Evolutionary conservation across 2,888 invertebrate species (phyloP).

Genomic region (Campoplex nolae): DNA sequence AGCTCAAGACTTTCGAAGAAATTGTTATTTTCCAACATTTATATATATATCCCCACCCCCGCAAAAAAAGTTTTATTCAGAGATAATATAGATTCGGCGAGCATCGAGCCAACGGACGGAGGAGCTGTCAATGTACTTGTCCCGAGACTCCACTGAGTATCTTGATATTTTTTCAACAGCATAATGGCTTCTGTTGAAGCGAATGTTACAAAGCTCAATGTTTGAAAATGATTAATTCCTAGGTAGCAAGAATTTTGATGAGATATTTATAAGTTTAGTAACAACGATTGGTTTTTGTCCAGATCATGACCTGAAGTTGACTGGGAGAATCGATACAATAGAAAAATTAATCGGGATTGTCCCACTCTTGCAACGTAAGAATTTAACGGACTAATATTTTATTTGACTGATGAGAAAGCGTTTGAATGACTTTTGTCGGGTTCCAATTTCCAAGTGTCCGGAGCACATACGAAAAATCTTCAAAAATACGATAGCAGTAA

Average conservation of each 20-base stretch:
- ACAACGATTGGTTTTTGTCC: not conserved
- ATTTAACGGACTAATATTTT: not conserved
- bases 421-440: conserved; percentile 30
- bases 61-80: too few species aligned
- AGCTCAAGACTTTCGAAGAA: too few species aligned
- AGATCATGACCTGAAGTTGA: not conserved
- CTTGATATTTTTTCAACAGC: not conserved
- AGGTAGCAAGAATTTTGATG: not conserved
- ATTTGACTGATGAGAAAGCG: not conserved
- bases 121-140: too few species aligned
- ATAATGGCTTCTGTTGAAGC: not conserved
- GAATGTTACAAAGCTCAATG: not conserved
- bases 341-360: not conserved
- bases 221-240: not conserved
- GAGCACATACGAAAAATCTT: conserved; percentile 28
- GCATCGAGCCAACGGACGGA: too few species aligned
- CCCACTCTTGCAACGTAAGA: not conserved
- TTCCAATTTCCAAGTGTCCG: conserved; percentile 49
- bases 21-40: too few species aligned
- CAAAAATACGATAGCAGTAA: conserved; percentile 50
- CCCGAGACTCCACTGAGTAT: too few species aligned
- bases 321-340: not conserved
- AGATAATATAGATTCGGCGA: too few species aligned
- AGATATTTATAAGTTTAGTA: not conserved
- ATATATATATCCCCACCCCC: too few species aligned